Evolutionary conservation across 2,797 vertebrate species (phyloP).

Genomic region (Semaprochilodus insignis): DNA sequence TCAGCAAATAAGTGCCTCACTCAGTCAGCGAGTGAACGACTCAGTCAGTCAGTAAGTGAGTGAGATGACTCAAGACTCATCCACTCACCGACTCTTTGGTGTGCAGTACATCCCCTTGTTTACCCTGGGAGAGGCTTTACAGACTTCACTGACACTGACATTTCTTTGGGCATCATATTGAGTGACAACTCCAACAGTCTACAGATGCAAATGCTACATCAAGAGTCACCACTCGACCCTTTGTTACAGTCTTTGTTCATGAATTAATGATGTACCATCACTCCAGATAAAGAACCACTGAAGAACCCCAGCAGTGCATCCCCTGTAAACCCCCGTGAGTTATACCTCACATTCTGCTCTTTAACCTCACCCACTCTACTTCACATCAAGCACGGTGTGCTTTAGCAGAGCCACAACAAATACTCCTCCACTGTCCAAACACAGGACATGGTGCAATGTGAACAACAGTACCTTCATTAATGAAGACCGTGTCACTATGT

Average conservation of each 20-base stretch:
- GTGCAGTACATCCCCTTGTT: too few species aligned
- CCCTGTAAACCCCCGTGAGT: too few species aligned
- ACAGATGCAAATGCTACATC: not conserved
- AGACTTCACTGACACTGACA: not conserved
- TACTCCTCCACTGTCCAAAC: not conserved
- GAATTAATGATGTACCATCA: not conserved
- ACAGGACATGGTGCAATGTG: not conserved
- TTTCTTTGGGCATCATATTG: not conserved
- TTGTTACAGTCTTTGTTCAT: not conserved
- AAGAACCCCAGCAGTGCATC: not conserved
- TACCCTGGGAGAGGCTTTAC: too few species aligned
- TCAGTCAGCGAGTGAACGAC: too few species aligned
- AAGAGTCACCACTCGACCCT: not conserved
- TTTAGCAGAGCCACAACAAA: not conserved
- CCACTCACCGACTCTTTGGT: too few species aligned
- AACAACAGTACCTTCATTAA: slow-evolving; percentile 3
- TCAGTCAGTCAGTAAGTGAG: too few species aligned
- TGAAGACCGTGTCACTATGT: not conserved
- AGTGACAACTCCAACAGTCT: not conserved
- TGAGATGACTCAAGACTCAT: too few species aligned
- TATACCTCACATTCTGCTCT: not conserved
- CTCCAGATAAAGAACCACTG: not conserved
- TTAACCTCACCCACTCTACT: not conserved
- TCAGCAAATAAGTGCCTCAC: too few species aligned
- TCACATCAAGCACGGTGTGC: not conserved